Evolutionary conservation across 2,113 vertebrate genomes (phyloP), one percentile per base, ranked within the genome.

Genomic region (Lepus europaeus): DNA sequence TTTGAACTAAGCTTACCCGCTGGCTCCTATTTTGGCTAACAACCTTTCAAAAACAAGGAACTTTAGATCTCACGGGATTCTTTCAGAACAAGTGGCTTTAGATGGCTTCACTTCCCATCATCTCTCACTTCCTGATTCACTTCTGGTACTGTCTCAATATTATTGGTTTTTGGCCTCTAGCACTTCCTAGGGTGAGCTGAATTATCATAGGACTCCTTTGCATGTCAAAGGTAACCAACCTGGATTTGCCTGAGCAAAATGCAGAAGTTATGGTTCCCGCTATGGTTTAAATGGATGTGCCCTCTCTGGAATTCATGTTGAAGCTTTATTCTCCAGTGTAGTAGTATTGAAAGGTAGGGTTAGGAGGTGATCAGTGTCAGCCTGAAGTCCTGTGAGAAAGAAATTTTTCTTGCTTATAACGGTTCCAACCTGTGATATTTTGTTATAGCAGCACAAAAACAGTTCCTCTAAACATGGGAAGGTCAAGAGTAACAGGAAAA

Each of bases 1-100:
- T 89, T 45, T 73, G 45, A 96, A 73, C 61, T 84, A 87, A 95
- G 66, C 4, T 90, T 39, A 84, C 0, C 7, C 31, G n/a, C 11
- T 84, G 72, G 66, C 31, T 92, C 19, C 82, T 74, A 49, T 61
- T 86, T 85, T 89, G 39, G 5, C 17, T 56, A 90, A 17, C 45
- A 31, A 80, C 7, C 39, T 95, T 89, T 61, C 14, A 49, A 76
- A 92, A 80, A 73, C 51, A 92, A 66, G 61, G 4, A 82, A 9
- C n/a, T 64, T 90, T 11, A 27, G 27, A 9, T 45, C 22, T 92
- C 36, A 86, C 7, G 45, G 45, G 89, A 19, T 8, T 80, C 49
- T 74, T 82, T 72, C n/a, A 78, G 27, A 36, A 73, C 69, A 69
- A 76, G 36, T 4, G 4, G 1, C 36, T 69, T 88, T 36, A 70